Evolutionary conservation across 2,797 vertebrate species (phyloP), one percentile per base, ranked within the genome.

Genomic region (Helarctos malayanus): DNA sequence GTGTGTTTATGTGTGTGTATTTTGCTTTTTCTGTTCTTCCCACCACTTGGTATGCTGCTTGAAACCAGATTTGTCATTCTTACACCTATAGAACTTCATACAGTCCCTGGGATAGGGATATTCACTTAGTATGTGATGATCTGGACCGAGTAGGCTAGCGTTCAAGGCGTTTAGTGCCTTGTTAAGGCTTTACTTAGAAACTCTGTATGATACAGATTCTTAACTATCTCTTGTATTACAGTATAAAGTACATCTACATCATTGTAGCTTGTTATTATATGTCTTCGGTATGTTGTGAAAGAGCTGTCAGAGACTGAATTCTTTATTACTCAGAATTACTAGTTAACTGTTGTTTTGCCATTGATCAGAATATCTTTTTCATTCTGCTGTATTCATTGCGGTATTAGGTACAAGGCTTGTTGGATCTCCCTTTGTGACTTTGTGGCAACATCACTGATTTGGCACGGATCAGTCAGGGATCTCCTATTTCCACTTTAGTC

Each of bases 271-370:
- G 18, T 95, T 96, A 88, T 92, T 96, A 52, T 81, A 41, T 89
- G 54, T 61, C 91, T 97, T 61, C 54, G 68, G 63, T 94, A 92
- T 97, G 75, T 95, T 96, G 80, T 95, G 89, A 92, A 95, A 97
- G 84, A 90, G 29, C 80, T 97, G 80, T 93, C 94, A 95, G 83
- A 76, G 71, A 95, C 81, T 45, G 76, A 89, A 80, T 29, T 80
- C 54, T 92, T 95, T 89, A 94, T 83, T 91, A 69, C 89, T 79
- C 88, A 41, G 87, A 94, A 94, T 90, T 90, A 47, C 63, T 73
- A 90, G 97, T 90, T 97, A 93, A 90, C 69, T 73, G 12, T 89
- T 93, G 65, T 95, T 96, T 97, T 85, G 49, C 76, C 76, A n/a
- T 32, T 96, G 65, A 95, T 94, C 38, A 95, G 57, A 97, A 86